These are phyloP conservation scores for Synanthedon formicaeformis DNA, from an alignment of 2,888 invertebrate genomes.

Conservation along the genomic window DNA sequence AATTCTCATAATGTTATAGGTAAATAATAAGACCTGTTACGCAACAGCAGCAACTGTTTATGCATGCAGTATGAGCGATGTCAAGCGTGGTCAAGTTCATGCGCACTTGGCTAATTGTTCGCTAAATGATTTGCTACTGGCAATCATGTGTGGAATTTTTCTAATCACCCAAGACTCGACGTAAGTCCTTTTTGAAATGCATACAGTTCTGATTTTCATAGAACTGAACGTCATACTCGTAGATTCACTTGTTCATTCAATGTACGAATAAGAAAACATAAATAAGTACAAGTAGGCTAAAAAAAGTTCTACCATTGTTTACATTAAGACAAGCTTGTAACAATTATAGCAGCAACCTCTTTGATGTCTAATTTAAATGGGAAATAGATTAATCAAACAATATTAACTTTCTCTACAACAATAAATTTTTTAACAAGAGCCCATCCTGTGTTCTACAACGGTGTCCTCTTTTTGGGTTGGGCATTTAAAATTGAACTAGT, in stretches of 20 bases:
- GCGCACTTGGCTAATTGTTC: conserved; percentile 57
- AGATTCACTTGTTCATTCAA: too few species aligned
- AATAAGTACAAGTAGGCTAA: not conserved
- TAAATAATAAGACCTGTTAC: not conserved
- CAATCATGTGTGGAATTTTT: conserved; percentile 14
- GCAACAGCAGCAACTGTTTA: not conserved
- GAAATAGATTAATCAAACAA: conserved; percentile 61
- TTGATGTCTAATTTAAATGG: conserved; percentile 57
- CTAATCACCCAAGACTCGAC: not conserved
- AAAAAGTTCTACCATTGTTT: conserved; percentile 22
- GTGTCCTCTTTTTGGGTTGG: conserved; percentile 45
- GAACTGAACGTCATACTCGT: too few species aligned
- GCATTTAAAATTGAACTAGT: conserved; percentile 54
- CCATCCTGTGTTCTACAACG: conserved; percentile 53
- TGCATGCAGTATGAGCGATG: not conserved
- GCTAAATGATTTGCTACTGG: conserved; percentile 52
- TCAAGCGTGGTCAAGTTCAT: conserved; percentile 49
- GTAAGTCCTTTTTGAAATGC: too few species aligned
- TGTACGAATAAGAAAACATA: not conserved
- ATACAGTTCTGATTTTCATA: too few species aligned
- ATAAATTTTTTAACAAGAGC: conserved; percentile 60
- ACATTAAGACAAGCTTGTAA: conserved; percentile 42
- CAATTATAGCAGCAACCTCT: conserved; percentile 46
- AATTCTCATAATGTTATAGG: too few species aligned
- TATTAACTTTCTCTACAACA: conserved; percentile 47